phyloP scores from a whole-genome alignment of 2,113 vertebrate genomes.

The Parotia lawesii region DNA sequence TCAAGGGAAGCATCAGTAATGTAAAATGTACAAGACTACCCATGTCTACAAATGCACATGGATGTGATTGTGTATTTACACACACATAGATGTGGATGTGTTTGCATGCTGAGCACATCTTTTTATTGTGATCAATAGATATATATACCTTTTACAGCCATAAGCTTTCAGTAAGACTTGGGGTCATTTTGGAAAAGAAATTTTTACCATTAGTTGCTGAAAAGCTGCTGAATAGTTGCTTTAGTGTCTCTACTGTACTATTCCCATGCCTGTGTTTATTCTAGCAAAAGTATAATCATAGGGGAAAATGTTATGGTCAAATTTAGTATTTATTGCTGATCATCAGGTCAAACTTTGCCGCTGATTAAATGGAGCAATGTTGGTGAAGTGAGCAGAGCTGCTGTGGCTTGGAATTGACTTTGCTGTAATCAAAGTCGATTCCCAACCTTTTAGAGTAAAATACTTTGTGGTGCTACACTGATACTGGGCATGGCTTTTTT shows the following conservation, averaged over 20 bases:
- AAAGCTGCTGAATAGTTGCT: neutral
- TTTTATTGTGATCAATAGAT: neutral
- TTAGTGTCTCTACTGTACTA: neutral
- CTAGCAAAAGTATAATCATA: neutral
- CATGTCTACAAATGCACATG: neutral
- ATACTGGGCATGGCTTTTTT: neutral
- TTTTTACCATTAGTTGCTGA: neutral
- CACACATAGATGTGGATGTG: neutral
- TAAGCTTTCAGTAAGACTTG: neutral
- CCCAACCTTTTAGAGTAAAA: neutral
- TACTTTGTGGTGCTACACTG: neutral
- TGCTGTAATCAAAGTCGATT: neutral
- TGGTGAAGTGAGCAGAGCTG: neutral
- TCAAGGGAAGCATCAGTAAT: neutral
- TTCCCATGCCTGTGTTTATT: neutral
- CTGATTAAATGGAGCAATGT: neutral
- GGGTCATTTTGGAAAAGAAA: neutral
- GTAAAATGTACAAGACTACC: neutral
- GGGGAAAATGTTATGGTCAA: neutral
- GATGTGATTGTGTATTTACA: neutral
- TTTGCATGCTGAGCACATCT: neutral
- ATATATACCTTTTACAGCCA: neutral
- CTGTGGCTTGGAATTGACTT: neutral
- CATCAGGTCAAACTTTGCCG: neutral
- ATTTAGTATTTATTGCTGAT: neutral